Base-by-base conservation (phyloP, 53 echinoderm and acorn worm genomes). In the Hippasteria phrygiana region DNA sequence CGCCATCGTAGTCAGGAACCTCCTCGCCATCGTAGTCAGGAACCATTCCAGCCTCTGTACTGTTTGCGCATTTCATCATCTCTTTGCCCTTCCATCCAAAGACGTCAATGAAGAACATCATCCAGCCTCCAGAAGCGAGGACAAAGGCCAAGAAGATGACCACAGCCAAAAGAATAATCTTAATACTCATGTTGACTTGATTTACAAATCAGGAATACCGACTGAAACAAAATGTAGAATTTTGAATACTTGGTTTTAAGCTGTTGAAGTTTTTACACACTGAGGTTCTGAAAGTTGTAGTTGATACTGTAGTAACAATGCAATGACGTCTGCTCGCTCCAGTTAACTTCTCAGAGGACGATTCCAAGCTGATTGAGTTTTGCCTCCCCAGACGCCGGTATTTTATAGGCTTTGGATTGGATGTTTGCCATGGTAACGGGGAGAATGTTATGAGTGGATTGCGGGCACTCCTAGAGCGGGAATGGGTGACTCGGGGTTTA, bases 391-490 rank as follows among this genome's bases (percentile, higher is more conserved):
- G 59, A 59, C 26, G n/a, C 59, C 26, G 22, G 20, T 59, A 59
- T 59, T 59, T n/a, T 59, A 59, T 59, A 59, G 26, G n/a, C n/a
- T 59, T 59, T 54, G n/a, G 46, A 45, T 59, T 8, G 59, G 26
- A 3, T 24, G 22, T 24, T 7, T 59, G 27, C 17, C 3, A 24
- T 1, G 59, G 59, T 22, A 59, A 59, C n/a, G 59, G 59, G 26
- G 26, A 59, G 26, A 59, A 22, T 24, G 59, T 24, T 59, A 59
- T 24, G n/a, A 59, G 22, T 2, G 1, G 26, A 53, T 50, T 29
- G 17, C 32, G 31, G 76, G 76, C 76, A 76, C 76, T 76, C 76
- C 76, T 76, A 5, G 76, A 29, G 34, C 48, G 24, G 54, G 51
- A 18, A 53, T 50, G 6, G 14, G 28, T 53, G 17, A 50, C 47